Evolutionary conservation across 1,140 invertebrate genomes (phyloP), one percentile per base, ranked within the genome.

Genomic region (Phymorhynchus buccinoides): DNA sequence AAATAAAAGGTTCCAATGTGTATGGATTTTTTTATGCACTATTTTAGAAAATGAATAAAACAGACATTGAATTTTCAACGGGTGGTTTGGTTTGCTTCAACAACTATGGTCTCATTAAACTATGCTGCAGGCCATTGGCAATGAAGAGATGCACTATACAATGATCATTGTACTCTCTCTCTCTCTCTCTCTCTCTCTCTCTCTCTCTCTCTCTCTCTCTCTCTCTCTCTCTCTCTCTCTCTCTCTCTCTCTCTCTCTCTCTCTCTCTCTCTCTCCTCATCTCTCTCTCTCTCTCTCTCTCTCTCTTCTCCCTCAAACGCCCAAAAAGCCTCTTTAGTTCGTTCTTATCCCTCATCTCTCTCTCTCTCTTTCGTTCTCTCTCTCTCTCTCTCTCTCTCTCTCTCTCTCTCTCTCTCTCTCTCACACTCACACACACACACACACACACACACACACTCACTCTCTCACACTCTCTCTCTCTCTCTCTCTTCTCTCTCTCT

Each of bases 161-260:
- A n/a, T n/a, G n/a, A n/a, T n/a, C n/a, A n/a, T 81, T n/a, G n/a
- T n/a, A n/a, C n/a, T n/a, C n/a, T n/a, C n/a, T n/a, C n/a, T n/a
- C n/a, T n/a, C n/a, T n/a, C 52, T 62, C 52, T 62, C 80, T 81
- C 80, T 56, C 80, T 35, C 48, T 62, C 52, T 62, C 80, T 81
- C 42, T 62, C 80, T 35, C 80, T 81, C 48, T 79, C 7, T 42
- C 77, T 79, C 41, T 79, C 41, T 79, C 37, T 79, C 41, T 79
- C 41, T 79, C 37, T 79, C 30, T 79, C 77, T 79, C 80, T 81
- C 44, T 81, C 44, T 52, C 52, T 62, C 42, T 81, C 27, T n/a
- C 80, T n/a, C 30, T 9, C 4, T 62, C 27, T 22, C 2, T 39
- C 27, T 27, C 18, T 81, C 2, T 37, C 2, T 32, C 80, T 66